These are phyloP conservation scores for Limnephilus rhombicus DNA, from an alignment of 2,888 invertebrate genomes.

Conservation along the genomic window DNA sequence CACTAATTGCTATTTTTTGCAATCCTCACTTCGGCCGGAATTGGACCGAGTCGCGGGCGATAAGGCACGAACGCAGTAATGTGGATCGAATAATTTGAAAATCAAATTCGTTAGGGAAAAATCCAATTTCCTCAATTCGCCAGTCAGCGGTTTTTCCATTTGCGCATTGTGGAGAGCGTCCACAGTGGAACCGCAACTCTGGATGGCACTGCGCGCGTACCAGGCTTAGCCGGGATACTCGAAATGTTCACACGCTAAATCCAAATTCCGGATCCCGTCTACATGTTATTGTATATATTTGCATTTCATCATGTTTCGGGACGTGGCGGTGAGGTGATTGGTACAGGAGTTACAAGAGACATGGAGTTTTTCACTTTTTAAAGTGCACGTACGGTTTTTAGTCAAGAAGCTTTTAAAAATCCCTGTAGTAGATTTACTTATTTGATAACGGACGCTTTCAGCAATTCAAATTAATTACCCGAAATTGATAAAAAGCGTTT, in stretches of 20 bases:
- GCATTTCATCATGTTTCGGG: background rate
- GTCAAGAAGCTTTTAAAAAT: background rate
- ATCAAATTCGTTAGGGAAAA: constrained; percentile 59
- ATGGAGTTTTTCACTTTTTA: background rate
- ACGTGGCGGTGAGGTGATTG: background rate
- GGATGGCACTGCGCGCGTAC: background rate
- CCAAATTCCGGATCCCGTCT: background rate
- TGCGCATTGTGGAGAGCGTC: constrained; percentile 32
- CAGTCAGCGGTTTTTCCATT: constrained; percentile 56
- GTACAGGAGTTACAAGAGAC: background rate
- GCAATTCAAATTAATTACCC: background rate
- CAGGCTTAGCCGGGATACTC: background rate
- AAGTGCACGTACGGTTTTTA: background rate
- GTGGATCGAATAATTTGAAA: constrained; percentile 40
- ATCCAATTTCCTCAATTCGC: constrained; percentile 55
- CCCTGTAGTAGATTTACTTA: background rate
- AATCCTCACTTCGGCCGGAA: background rate
- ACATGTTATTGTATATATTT: background rate
- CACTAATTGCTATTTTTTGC: constrained; percentile 26
- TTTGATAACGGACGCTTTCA: background rate
- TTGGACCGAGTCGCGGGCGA: background rate
- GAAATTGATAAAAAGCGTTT: too few relatives aligned
- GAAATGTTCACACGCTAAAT: background rate
- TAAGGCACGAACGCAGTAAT: constrained; percentile 39
- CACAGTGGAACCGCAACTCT: background rate